A percentile compares a stretch with the other conserved stretches of the same genome.
These are phyloP conservation scores for Meiosimyza decipiens DNA, from an alignment of 2,888 invertebrate species.

Conservation along the genomic window DNA sequence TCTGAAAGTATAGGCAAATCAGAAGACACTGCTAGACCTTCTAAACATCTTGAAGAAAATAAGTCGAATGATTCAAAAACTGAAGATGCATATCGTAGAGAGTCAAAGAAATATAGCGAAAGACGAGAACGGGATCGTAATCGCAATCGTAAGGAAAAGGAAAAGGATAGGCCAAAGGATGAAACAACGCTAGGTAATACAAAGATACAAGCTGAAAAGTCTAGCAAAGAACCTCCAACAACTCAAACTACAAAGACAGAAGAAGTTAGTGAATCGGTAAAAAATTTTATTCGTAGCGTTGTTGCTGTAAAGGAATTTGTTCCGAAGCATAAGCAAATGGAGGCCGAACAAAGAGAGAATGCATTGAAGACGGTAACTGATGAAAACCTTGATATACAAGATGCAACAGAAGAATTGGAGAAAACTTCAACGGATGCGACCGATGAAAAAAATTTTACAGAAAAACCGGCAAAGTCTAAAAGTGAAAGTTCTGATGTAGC, in stretches of 20 bases:
- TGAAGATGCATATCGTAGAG: conserved; percentile 46
- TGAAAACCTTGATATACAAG: conserved; percentile 33
- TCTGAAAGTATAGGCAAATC: conserved; percentile 27
- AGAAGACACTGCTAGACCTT: conserved; percentile 33
- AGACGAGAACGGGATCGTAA: conserved; percentile 50
- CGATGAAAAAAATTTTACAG: conserved; percentile 5
- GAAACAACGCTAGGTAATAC: background rate
- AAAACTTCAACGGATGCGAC: background rate
- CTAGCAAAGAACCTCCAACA: background rate
- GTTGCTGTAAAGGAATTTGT: conserved; percentile 49
- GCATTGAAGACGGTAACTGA: background rate
- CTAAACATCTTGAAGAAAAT: conserved; percentile 39
- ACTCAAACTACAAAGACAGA: conserved; percentile 19
- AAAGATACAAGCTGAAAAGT: background rate
- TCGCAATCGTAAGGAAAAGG: conserved; percentile 38
- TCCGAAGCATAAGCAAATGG: conserved; percentile 45
- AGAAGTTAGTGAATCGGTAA: conserved; percentile 48
- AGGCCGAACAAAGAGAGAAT: conserved; percentile 32
- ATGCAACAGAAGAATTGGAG: conserved; percentile 25
- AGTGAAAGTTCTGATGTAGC: background rate
- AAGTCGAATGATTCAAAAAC: conserved; percentile 40
- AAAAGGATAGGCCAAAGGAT: conserved; percentile 29
- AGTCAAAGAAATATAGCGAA: conserved; percentile 57
- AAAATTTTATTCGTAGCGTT: conserved; percentile 52
- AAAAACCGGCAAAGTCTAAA: conserved; percentile 9